Evolutionary conservation across 1,140 invertebrate species (phyloP).

Genomic region (Laupala kohalensis): DNA sequence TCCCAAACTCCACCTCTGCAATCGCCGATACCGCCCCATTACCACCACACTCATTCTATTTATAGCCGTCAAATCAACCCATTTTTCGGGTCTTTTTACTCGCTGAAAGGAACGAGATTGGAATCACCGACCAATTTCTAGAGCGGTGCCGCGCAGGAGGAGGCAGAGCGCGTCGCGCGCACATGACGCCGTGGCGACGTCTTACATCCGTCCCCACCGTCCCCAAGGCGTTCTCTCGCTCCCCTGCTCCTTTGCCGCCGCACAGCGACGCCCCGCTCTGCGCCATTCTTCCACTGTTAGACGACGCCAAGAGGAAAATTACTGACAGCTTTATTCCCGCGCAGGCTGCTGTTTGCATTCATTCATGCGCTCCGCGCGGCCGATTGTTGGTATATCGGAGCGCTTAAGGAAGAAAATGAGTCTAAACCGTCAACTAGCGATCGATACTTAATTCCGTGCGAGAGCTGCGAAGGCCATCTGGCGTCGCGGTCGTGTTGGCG

Average conservation of each 20-base stretch:
- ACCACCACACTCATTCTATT: constrained; percentile 11
- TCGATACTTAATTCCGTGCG: not conserved
- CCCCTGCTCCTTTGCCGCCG: not conserved
- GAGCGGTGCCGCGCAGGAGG: not conserved
- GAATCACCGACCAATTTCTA: constrained; percentile 16
- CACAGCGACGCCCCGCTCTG: not conserved
- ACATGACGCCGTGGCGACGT: not conserved
- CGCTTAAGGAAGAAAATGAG: not conserved
- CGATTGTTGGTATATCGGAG: not conserved
- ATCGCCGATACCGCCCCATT: constrained; percentile 3
- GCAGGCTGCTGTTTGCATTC: not conserved
- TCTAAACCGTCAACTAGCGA: not conserved
- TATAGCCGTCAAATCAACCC: constrained; percentile 17
- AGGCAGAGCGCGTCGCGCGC: not conserved
- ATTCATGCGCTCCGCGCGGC: not conserved
- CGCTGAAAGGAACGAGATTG: constrained; percentile 15
- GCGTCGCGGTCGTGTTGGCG: not conserved
- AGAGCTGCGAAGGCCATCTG: not conserved
- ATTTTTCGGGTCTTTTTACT: constrained; percentile 13
- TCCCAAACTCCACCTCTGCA: not conserved
- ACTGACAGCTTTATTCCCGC: constrained; percentile 9
- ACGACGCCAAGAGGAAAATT: constrained; percentile 8
- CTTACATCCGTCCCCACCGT: not conserved
- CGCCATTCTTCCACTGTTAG: constrained; percentile 4
- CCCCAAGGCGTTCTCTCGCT: not conserved